Evolutionary conservation across 2,888 invertebrate genomes (phyloP).

Genomic region (Mantis religiosa): DNA sequence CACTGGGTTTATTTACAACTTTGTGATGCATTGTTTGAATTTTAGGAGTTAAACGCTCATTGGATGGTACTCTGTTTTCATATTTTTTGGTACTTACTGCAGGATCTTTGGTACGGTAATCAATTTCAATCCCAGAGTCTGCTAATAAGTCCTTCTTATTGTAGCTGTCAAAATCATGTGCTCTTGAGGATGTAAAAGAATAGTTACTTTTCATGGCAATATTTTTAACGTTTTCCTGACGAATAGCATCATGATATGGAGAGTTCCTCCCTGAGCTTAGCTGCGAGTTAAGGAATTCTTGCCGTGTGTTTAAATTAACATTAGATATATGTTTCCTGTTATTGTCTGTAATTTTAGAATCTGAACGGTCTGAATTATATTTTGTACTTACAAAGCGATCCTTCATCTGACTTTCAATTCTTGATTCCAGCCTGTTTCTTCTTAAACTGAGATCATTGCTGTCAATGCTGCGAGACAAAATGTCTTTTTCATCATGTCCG

Average conservation of each 20-base stretch:
- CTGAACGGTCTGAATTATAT: slow-evolving; percentile 42
- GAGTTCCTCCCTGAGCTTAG: slow-evolving; percentile 1
- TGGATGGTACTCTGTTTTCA: neutral
- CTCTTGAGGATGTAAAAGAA: neutral
- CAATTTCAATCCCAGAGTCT: slow-evolving; percentile 79
- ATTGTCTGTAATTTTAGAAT: slow-evolving; percentile 42
- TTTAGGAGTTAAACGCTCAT: neutral
- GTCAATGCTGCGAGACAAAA: slow-evolving; percentile 12
- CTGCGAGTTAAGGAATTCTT: slow-evolving; percentile 29
- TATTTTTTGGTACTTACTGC: neutral
- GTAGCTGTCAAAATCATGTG: slow-evolving; percentile 12
- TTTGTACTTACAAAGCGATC: slow-evolving; percentile 38
- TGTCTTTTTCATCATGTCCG: slow-evolving; percentile 36
- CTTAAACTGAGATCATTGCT: slow-evolving; percentile 61
- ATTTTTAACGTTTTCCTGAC: slow-evolving; percentile 35
- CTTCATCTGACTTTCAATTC: slow-evolving; percentile 53
- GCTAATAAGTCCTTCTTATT: slow-evolving; percentile 57
- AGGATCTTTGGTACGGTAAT: slow-evolving; percentile 66
- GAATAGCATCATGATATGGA: slow-evolving; percentile 39
- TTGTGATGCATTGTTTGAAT: neutral
- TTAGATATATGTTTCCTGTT: slow-evolving; percentile 44
- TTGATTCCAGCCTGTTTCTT: slow-evolving; percentile 69
- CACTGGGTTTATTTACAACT: slow-evolving; percentile 25
- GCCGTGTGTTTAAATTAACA: slow-evolving; percentile 37
- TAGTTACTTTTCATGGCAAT: neutral